A percentile compares a stretch with the other conserved stretches of the same genome.
phyloP scores from a whole-genome alignment of 2,113 vertebrate species.

The Dasypus novemcinctus region DNA sequence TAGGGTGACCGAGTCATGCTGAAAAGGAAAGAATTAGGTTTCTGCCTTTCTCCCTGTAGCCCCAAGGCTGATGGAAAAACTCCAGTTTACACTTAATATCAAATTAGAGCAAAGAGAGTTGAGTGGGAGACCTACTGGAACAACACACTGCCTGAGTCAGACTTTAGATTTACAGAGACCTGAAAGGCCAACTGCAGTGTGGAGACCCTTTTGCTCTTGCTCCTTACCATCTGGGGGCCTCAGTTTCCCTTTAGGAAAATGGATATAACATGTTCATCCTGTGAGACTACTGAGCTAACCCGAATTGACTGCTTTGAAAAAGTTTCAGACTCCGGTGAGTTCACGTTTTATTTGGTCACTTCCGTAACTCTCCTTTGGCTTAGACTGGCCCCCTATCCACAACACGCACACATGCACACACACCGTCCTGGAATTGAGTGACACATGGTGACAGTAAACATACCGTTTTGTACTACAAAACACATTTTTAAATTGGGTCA shows the following conservation, averaged over 20 bases:
- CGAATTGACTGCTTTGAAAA: neutral
- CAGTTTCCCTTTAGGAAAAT: neutral
- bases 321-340: neutral
- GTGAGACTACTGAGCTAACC: neutral
- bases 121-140: neutral
- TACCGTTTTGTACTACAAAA: neutral
- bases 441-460: neutral
- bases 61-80: neutral
- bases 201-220: neutral
- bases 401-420: too few relatives aligned
- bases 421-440: neutral
- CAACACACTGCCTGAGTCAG: neutral
- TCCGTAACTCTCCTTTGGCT: neutral
- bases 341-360: neutral
- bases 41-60: neutral
- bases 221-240: neutral
- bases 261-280: neutral
- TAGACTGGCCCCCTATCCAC: neutral
- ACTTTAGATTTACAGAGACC: neutral
- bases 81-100: neutral
- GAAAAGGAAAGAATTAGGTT: neutral
- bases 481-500: too few relatives aligned
- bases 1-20: neutral
- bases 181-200: neutral
- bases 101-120: neutral